A percentile compares a stretch with the other conserved stretches of the same genome.
These are phyloP conservation scores for Lepeophtheirus salmonis DNA, from an alignment of 1,140 invertebrate genomes.

Conservation along the genomic window DNA sequence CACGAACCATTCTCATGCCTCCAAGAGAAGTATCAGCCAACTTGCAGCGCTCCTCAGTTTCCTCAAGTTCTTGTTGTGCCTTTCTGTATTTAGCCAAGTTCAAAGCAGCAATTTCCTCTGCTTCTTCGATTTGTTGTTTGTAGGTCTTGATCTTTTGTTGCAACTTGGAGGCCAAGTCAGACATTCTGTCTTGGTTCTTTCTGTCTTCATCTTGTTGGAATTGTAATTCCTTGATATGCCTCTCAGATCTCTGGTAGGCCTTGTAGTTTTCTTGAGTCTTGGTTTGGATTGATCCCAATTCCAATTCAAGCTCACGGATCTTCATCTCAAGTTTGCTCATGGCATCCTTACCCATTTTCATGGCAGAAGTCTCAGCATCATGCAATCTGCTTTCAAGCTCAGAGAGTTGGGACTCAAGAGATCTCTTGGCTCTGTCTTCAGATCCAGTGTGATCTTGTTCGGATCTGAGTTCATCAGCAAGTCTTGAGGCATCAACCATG, in stretches of 20 bases:
- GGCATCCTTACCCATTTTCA: conserved; percentile 93
- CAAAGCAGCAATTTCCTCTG: conserved; percentile 39
- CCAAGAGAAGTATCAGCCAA: conserved; percentile 1
- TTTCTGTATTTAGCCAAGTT: conserved; percentile 44
- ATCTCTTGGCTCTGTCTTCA: conserved; percentile 68
- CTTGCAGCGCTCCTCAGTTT: conserved; percentile 9
- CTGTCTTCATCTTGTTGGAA: conserved; percentile 63
- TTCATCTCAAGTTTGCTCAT: conserved; percentile 92
- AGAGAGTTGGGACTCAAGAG: conserved; percentile 51
- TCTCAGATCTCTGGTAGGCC: conserved; percentile 34
- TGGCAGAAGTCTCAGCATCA: conserved; percentile 44
- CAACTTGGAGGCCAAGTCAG: conserved; percentile 93
- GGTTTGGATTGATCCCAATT: conserved; percentile 91
- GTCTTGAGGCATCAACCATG: conserved; percentile 79
- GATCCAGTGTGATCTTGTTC: conserved; percentile 96
- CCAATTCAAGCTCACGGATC: conserved; percentile 81
- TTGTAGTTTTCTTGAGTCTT: conserved; percentile 52
- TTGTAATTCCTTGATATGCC: conserved; percentile 37
- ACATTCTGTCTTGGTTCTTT: conserved; percentile 68
- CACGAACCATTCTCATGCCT: conserved; percentile 4
- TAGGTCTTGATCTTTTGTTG: conserved; percentile 74
- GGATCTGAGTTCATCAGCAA: conserved; percentile 91
- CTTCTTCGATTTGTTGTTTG: conserved; percentile 41
- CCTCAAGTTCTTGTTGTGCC: conserved; percentile 26
- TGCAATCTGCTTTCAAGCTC: conserved; percentile 19